Conservation (phyloP, 2,888 invertebrate species). For the Amblyteles armatorius region DNA sequence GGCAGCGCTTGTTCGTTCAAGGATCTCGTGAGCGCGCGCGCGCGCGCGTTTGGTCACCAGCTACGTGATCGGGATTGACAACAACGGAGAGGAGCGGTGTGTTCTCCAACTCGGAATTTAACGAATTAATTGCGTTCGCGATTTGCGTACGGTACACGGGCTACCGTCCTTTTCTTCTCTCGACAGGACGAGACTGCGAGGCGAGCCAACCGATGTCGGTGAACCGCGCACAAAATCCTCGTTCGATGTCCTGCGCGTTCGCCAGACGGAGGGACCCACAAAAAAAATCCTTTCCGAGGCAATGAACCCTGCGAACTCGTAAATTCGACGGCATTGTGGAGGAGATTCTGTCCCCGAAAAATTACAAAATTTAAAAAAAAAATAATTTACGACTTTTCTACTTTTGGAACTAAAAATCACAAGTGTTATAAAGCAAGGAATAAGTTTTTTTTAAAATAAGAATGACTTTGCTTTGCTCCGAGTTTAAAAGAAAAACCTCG, state of each 20-base stretch:
- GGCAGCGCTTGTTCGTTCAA: conserved; percentile 58
- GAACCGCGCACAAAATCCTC: conserved; percentile 49
- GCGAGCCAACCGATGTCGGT: conserved; percentile 60
- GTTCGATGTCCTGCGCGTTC: background rate
- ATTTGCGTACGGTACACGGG: conserved; percentile 41
- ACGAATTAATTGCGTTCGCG: conserved; percentile 77
- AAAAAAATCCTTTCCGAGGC: background rate
- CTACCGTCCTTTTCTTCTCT: conserved; percentile 5
- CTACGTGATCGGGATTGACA: conserved; percentile 77
- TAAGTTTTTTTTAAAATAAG: no score
- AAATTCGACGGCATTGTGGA: background rate
- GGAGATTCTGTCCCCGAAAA: no score
- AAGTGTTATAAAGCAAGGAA: no score
- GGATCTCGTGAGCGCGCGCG: conserved; percentile 60
- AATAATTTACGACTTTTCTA: no score
- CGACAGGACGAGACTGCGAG: conserved; percentile 39
- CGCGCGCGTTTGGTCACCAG: conserved; percentile 74
- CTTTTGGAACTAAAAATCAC: no score
- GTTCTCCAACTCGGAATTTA: conserved; percentile 71
- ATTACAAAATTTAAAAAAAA: no score
- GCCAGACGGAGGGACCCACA: background rate
- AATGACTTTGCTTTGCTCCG: no score
- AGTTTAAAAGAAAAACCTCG: no score
- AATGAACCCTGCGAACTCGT: no score
- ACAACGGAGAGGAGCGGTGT: conserved; percentile 33